Evolutionary conservation across 2,888 invertebrate genomes (phyloP).

Genomic region (Alcis repandata): DNA sequence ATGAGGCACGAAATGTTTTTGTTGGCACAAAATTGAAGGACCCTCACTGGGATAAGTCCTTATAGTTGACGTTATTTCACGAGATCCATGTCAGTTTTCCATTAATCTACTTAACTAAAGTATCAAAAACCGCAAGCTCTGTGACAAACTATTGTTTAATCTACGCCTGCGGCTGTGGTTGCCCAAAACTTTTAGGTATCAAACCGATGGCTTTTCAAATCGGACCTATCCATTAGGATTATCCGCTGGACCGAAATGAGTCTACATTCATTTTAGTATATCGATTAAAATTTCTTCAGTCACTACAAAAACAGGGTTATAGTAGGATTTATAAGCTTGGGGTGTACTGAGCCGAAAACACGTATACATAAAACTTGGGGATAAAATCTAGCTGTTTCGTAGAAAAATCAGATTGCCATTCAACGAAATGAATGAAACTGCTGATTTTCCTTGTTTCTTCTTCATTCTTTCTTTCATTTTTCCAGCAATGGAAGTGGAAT

Average conservation of each 20-base stretch:
- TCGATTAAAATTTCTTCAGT: no score
- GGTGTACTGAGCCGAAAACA: no score
- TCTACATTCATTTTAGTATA: background rate
- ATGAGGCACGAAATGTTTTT: background rate
- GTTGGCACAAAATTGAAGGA: background rate
- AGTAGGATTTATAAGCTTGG: no score
- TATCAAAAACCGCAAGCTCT: constrained; percentile 14
- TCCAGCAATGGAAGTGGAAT: no score
- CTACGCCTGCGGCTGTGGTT: background rate
- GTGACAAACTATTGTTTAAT: constrained; percentile 12
- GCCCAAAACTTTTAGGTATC: constrained; percentile 24
- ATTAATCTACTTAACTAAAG: constrained; percentile 18
- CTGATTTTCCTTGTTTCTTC: no score
- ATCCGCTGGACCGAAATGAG: constrained; percentile 4
- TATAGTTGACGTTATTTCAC: constrained; percentile 12
- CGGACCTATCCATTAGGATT: constrained; percentile 18
- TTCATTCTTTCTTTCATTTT: no score
- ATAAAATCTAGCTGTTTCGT: no score
- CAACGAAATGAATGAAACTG: no score
- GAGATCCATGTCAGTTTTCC: constrained; percentile 17
- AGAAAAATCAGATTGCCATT: no score
- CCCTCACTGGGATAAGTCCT: background rate
- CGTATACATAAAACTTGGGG: no score
- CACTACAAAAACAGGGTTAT: no score
- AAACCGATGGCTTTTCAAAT: constrained; percentile 15